These are phyloP conservation scores for Drosophila melanica DNA, from an alignment of 1,140 invertebrate genomes.

Conservation along the genomic window DNA sequence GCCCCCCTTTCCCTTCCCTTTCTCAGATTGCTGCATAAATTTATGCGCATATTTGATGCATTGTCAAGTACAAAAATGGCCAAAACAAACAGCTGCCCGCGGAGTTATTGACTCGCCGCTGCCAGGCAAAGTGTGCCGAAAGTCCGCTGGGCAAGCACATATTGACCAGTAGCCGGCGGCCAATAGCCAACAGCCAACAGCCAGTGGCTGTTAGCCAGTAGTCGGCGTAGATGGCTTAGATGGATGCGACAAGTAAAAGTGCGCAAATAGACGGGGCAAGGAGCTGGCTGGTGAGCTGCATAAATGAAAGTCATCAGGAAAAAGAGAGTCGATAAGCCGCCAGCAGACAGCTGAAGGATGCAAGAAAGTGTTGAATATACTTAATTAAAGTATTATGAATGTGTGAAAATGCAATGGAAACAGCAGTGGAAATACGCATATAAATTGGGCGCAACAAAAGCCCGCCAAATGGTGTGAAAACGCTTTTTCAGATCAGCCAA, in stretches of 20 bases:
- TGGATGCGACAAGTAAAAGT: slow-evolving; percentile 72
- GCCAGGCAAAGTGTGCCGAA: slow-evolving; percentile 50
- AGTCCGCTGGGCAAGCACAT: slow-evolving; percentile 47
- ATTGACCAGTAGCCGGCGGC: slow-evolving; percentile 44
- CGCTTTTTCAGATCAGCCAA: slow-evolving; percentile 70
- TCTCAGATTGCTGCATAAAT: slow-evolving; percentile 45
- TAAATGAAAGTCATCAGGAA: slow-evolving; percentile 77
- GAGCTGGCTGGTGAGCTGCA: slow-evolving; percentile 29
- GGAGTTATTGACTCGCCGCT: slow-evolving; percentile 42
- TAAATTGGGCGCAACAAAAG: slow-evolving; percentile 46
- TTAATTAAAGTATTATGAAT: slow-evolving; percentile 79
- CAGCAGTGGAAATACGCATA: slow-evolving; percentile 51
- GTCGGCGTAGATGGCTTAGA: neutral
- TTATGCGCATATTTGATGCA: slow-evolving; percentile 71
- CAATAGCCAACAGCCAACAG: slow-evolving; percentile 8
- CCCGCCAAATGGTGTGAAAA: slow-evolving; percentile 63
- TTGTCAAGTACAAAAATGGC: slow-evolving; percentile 59
- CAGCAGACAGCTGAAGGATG: slow-evolving; percentile 10
- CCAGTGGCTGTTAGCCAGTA: neutral
- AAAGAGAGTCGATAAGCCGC: slow-evolving; percentile 60
- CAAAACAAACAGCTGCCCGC: slow-evolving; percentile 58
- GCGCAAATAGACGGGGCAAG: slow-evolving; percentile 64
- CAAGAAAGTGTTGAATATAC: slow-evolving; percentile 71
- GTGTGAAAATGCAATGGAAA: slow-evolving; percentile 64
- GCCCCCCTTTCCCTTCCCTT: neutral